Conservation (phyloP, 2,888 invertebrate genomes). For the Mimumesa dahlbomi region DNA sequence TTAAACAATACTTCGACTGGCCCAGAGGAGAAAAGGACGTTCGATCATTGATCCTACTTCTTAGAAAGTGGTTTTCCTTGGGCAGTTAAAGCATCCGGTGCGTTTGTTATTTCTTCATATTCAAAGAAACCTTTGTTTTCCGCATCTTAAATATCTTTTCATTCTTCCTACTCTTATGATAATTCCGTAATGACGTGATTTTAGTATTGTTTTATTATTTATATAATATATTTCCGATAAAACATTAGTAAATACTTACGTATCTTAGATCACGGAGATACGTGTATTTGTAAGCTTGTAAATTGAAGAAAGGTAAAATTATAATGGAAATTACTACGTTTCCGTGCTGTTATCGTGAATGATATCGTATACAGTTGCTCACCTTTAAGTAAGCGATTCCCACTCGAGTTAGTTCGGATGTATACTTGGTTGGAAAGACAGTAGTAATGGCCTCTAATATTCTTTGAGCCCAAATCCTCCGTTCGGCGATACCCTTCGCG, state of each 20-base stretch:
- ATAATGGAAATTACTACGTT: background rate
- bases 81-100: too few relatives aligned
- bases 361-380: too few relatives aligned
- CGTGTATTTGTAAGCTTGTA: conserved; percentile 6
- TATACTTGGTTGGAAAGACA: conserved; percentile 86
- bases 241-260: background rate
- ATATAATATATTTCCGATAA: background rate
- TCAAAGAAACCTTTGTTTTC: too few relatives aligned
- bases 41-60: conserved; percentile 7
- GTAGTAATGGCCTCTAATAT: conserved; percentile 87
- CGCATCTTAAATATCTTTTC: too few relatives aligned
- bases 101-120: too few relatives aligned
- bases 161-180: too few relatives aligned
- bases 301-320: background rate
- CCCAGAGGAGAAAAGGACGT: background rate
- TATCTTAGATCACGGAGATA: conserved; percentile 8
- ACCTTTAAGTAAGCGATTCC: conserved; percentile 90
- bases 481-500: conserved; percentile 76
- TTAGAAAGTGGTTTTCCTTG: too few relatives aligned
- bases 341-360: too few relatives aligned
- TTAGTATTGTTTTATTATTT: background rate
- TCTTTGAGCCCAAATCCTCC: conserved; percentile 89
- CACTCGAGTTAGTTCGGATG: conserved; percentile 87
- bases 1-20: background rate
- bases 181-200: background rate